These are phyloP conservation scores for Panzeria rudis DNA, from an alignment of 2,888 invertebrate genomes.

Conservation along the genomic window DNA sequence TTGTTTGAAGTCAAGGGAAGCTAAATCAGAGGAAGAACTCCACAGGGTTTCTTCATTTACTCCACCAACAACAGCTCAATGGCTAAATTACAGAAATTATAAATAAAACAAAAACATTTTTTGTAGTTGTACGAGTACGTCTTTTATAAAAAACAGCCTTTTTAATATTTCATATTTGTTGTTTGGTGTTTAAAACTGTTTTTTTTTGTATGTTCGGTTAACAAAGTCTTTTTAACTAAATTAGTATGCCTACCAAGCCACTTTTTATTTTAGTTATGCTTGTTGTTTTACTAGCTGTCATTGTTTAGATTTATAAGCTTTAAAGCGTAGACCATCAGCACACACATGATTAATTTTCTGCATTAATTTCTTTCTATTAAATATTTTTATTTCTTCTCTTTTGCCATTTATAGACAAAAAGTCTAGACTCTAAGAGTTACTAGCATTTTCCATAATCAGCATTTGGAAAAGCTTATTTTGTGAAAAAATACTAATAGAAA, in stretches of 20 bases:
- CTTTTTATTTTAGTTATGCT: slow-evolving; percentile 39
- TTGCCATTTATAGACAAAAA: slow-evolving; percentile 71
- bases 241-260: slow-evolving; percentile 69
- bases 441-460: slow-evolving; percentile 64
- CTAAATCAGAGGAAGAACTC: slow-evolving; percentile 19
- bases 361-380: slow-evolving; percentile 66
- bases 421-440: slow-evolving; percentile 67
- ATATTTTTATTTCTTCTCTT: background rate
- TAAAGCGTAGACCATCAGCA: slow-evolving; percentile 44
- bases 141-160: slow-evolving; percentile 32
- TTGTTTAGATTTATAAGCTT: slow-evolving; percentile 62
- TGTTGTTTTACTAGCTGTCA: slow-evolving; percentile 52
- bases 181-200: slow-evolving; percentile 12
- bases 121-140: background rate
- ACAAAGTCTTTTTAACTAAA: slow-evolving; percentile 54
- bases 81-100: slow-evolving; percentile 44
- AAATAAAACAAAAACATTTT: slow-evolving; percentile 26
- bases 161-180: slow-evolving; percentile 72
- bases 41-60: slow-evolving; percentile 52
- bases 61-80: slow-evolving; percentile 7
- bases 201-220: background rate
- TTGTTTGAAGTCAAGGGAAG: slow-evolving; percentile 26
- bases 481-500: slow-evolving; percentile 21
- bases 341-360: slow-evolving; percentile 70
- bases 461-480: slow-evolving; percentile 47